Base-by-base conservation (phyloP, 2,888 invertebrate genomes). In the Phorcus lineatus region DNA sequence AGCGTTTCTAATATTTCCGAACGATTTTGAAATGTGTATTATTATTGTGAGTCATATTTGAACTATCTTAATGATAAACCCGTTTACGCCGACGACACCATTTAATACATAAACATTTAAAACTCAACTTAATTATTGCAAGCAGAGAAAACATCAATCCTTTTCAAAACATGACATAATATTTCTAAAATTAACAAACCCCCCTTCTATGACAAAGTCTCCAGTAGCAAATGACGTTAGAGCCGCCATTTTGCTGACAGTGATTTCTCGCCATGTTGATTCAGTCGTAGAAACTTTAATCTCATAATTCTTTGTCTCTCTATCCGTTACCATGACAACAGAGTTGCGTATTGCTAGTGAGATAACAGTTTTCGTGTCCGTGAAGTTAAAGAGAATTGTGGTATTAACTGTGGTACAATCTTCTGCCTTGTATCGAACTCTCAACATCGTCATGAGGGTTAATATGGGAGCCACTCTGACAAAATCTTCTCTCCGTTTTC, bases 101-200 rank as follows among this genome's bases (percentile, higher is more conserved):
- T n/a, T n/a, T n/a, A n/a, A n/a, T n/a, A n/a, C n/a, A n/a, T n/a
- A n/a, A n/a, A n/a, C n/a, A n/a, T n/a, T n/a, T n/a, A n/a, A n/a
- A n/a, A n/a, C n/a, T n/a, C n/a, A n/a, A n/a, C n/a, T n/a, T n/a
- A n/a, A n/a, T n/a, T n/a, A n/a, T n/a, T n/a, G n/a, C n/a, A n/a
- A n/a, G n/a, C n/a, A n/a, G n/a, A n/a, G n/a, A n/a, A n/a, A n/a
- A 47, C 47, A 13, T 47, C 47, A 62, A 62, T 62, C 62, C 13
- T 22, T 62, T 62, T 90, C 89, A 81, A 90, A 88, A 75, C 88
- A 90, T 13, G 81, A 80, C 86, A 90, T 88, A 28, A 90, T 86
- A 17, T 85, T 78, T 31, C 83, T 82, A 40, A 90, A 84, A 1
- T 81, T 83, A 9, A 83, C 53, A 22, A 86, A 36, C 0, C 89